phyloP scores from a whole-genome alignment of 2,888 invertebrate species.

The Branchinecta sandiegonensis region DNA sequence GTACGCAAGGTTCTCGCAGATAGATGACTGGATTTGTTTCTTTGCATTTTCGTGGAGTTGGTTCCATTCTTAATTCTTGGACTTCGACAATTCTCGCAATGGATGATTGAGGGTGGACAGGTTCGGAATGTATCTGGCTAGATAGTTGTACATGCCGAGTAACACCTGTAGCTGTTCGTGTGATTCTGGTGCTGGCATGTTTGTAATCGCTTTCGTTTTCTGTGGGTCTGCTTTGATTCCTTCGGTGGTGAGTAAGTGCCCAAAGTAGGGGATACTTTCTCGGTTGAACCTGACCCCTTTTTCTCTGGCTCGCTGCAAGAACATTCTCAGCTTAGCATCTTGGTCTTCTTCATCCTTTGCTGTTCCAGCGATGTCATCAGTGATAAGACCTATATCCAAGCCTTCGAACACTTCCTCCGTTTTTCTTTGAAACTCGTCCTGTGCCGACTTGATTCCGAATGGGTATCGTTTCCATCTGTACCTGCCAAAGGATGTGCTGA shows the following conservation, averaged over 20 bases:
- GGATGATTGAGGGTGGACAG: background rate
- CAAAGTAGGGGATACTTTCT: background rate
- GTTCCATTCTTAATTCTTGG: constrained; percentile 2
- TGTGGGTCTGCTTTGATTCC: no score
- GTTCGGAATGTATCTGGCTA: constrained; percentile 11
- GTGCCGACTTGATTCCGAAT: no score
- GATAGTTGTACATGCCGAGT: constrained; percentile 11
- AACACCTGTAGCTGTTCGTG: constrained; percentile 14
- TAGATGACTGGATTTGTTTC: background rate
- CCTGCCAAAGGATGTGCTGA: no score
- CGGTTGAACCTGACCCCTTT: background rate
- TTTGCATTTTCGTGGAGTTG: constrained; percentile 8
- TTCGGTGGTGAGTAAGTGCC: background rate
- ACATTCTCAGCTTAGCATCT: background rate
- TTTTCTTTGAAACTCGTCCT: no score
- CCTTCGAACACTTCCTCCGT: no score
- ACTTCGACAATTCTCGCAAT: constrained; percentile 14
- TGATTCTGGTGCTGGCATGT: background rate
- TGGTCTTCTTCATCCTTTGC: constrained; percentile 14
- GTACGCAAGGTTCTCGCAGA: no score
- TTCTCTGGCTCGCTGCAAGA: constrained; percentile 14
- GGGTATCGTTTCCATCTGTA: no score
- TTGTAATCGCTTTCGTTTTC: no score
- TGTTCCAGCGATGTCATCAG: background rate
- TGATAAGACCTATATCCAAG: background rate